These are phyloP conservation scores for Nomada fucata DNA, from an alignment of 2,888 invertebrate species.

Conservation along the genomic window DNA sequence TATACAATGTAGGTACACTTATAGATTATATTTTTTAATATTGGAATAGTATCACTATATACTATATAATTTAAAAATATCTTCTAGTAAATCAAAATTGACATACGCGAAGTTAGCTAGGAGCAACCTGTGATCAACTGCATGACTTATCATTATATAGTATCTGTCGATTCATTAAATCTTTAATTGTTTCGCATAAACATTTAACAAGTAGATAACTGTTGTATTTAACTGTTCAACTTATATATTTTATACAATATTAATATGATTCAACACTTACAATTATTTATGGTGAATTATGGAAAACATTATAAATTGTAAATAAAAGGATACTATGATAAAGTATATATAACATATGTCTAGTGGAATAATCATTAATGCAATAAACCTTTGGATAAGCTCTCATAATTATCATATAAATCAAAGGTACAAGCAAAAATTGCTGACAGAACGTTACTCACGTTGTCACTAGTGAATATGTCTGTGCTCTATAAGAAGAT, in stretches of 20 bases:
- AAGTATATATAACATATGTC: neutral
- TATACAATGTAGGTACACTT: too few relatives aligned
- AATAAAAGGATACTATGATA: neutral
- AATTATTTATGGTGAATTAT: neutral
- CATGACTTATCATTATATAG: neutral
- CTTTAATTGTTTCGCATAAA: conserved; percentile 22
- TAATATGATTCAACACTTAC: neutral
- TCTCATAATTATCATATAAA: conserved; percentile 17
- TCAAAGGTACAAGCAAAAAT: neutral
- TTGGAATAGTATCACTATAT: neutral
- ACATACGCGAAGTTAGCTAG: conserved; percentile 19
- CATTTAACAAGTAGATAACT: neutral
- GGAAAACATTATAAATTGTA: neutral
- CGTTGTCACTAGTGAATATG: conserved; percentile 40
- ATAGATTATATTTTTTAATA: neutral
- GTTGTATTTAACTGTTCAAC: neutral
- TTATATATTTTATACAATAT: neutral
- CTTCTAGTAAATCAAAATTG: neutral
- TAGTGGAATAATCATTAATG: conserved; percentile 8
- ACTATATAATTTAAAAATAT: conserved; percentile 5
- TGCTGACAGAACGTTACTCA: neutral
- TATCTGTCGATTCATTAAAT: neutral
- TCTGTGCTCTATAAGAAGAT: conserved; percentile 23
- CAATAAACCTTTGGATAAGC: neutral
- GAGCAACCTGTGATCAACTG: neutral